These are phyloP conservation scores for Potamilus streckersoni DNA, from an alignment of 1,140 invertebrate species.

Conservation along the genomic window DNA sequence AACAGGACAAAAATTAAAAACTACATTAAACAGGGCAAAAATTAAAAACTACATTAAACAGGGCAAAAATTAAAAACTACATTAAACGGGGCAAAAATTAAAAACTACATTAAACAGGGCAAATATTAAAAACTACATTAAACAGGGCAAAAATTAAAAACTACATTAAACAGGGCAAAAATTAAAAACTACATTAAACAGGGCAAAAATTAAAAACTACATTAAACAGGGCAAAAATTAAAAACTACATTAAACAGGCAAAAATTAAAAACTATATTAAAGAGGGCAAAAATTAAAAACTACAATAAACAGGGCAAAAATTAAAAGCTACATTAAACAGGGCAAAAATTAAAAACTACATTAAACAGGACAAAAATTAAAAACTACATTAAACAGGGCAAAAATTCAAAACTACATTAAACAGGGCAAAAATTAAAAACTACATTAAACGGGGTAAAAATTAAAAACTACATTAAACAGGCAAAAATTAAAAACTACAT, in stretches of 20 bases:
- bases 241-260: background rate
- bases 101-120: background rate
- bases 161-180: background rate
- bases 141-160: background rate
- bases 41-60: background rate
- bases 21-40: background rate
- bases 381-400: background rate
- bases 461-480: background rate
- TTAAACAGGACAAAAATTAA: background rate
- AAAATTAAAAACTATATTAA: no score
- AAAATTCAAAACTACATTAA: background rate
- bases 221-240: background rate
- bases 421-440: background rate
- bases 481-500: background rate
- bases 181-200: background rate
- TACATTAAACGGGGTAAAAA: background rate
- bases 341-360: background rate
- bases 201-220: background rate
- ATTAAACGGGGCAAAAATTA: background rate
- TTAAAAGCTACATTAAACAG: background rate
- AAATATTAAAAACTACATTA: background rate
- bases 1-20: background rate
- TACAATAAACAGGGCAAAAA: background rate
- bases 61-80: background rate
- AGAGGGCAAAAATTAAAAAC: no score